Evolutionary conservation across 2,797 vertebrate genomes (phyloP), one percentile per base, ranked within the genome.

Genomic region (Triplophysa bombifrons): DNA sequence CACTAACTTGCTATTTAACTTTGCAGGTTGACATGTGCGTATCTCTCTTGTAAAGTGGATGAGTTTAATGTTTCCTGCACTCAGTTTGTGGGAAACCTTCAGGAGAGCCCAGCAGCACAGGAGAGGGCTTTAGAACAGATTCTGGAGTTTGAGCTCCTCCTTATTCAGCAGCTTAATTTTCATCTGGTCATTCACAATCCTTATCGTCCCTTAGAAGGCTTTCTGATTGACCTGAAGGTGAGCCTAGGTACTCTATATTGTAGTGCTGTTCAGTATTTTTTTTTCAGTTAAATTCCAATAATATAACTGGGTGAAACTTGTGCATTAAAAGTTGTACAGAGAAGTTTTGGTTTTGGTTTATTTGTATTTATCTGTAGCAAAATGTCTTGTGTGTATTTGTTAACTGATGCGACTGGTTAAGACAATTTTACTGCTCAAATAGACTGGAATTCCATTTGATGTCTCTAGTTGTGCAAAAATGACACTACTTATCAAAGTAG

Each of bases 11-110:
- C 48, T 3, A 5, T 58, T 65, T 13, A n/a, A 3, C 22, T 76
- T 58, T 81, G 11, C 82, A 96, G 95, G 95, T 87, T 96, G 46
- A 96, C 94, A 0, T 98, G 97, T 87, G 92, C 92, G 0, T 99
- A 98, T 90, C 89, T 99, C 84, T 94, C 98, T 46, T 99, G 98
- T 85, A 99, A 99, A 92, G 98, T 99, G 84, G 98, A 99, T 58
- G 97, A 99, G 90, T 99, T 99, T 89, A 99, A 99, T n/a, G 98
- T 99, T 7, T 99, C 98, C 85, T 95, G 96, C 86, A 88, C 89
- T 61, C 98, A 99, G 84, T 99, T 99, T 86, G 96, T 98, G 80
- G 95, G 94, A 69, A 99, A 99, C 83, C 94, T 99, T 22, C 97
- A 98, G 85, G 93, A 94, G 83, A 96, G 91, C 22, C 92, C 94